Evolutionary conservation across 53 echinoderm and acorn worm genomes (phyloP), one percentile per base, ranked within the genome.

Genomic region (Temnopleurus reevesii): DNA sequence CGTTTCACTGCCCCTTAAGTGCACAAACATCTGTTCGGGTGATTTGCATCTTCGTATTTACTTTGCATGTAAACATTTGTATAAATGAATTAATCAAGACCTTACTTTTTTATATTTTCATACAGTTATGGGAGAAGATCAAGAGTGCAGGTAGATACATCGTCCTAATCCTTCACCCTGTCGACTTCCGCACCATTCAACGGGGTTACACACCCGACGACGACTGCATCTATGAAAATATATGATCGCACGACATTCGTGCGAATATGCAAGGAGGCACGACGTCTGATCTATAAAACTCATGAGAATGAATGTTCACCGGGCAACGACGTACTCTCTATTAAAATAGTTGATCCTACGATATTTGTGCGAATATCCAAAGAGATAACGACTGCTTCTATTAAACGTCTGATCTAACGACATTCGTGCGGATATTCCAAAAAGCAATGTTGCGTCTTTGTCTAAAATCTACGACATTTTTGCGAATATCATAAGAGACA

Each of bases 101-200:
- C 71, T 21, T 71, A 9, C 8, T 58, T 55, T 17, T 55, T 21
- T 55, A 6, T 9, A n/a, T 38, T 38, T 0, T n/a, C n/a, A n/a
- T n/a, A 43, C 28, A 71, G 71, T 36, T 71, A 41, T 71, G 71
- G 71, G 7, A 71, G 36, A 79, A 26, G 79, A 79, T 79, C 46
- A 46, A 17, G 5, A 27, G 46, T 10, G 29, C 79, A 29, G 47
- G 27, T 23, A 12, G 28, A 0, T 5, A 6, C 13, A 17, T 79
- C 28, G 5, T 79, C 4, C 79, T 79, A 25, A 79, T 79, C 28
- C 79, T 79, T 4, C 79, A 79, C 15, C 79, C 79, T 10, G 49
- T 79, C 7, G 79, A 79, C 79, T 79, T 79, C 79, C 49, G 49
- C 3, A 49, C 26, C 1, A 13, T 46, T 17, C 79, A 79, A 47